Evolutionary conservation across 2,113 vertebrate species (phyloP), one percentile per base, ranked within the genome.

Genomic region (Enhydra lutris): DNA sequence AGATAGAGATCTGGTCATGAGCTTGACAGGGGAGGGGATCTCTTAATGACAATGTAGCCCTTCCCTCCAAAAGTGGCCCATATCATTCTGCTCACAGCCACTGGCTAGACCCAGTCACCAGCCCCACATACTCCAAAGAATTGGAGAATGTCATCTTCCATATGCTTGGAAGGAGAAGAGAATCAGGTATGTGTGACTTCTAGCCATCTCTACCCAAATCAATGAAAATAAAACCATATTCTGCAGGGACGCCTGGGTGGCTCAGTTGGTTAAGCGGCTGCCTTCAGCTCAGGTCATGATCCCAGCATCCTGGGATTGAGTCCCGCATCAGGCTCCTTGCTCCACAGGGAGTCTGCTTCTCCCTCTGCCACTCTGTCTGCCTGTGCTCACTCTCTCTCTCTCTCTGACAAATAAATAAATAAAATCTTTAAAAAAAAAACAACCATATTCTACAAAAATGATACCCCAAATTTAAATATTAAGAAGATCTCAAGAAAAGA

Each of bases 401-500:
- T 42, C 39, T 42, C 39, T 42, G 39, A 42, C 39, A 42, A 42
- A 42, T 42, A 42, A 42, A 42, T 42, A 42, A 42, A 42, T 42
- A 42, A 42, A 42, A 42, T 42, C 39, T 42, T 42, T 42, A 42
- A 42, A 42, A 42, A 42, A 42, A 42, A 42, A 42, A 42, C n/a
- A 57, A 78, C 39, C 39, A 13, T 52, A 39, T 26, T 34, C 61
- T 85, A 61, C 52, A 50, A 82, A 88, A 97, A 89, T 78, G 67
- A 67, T 29, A 78, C 8, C 10, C 74, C 18, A 42, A 57, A n/a
- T 91, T 93, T 89, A 82, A 89, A 65, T 95, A 88, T 89, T 94
- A 94, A 79, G 71, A 95, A 71, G 18, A 31, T 36, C 45, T 59
- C 47, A 91, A 95, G 73, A 95, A 87, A 91, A 94, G 36, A 94